Base-by-base conservation (phyloP, 2,888 invertebrate species). In the Lacanobia wlatinum region DNA sequence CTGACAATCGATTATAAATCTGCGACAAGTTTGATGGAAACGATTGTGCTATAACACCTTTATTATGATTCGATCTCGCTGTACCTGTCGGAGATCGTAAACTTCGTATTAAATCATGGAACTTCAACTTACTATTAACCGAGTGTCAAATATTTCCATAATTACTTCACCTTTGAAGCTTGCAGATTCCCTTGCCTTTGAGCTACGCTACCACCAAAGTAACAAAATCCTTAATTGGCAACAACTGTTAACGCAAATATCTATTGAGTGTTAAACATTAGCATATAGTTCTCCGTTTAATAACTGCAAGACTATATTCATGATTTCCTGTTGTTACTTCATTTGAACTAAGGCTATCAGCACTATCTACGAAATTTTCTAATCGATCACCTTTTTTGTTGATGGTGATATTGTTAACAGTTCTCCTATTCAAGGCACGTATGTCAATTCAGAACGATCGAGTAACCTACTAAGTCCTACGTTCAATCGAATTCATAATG, bases 1-100 rank as follows among this genome's bases (percentile, higher is more conserved):
- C 74, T 80, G 84, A 95, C 95, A 95, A 94, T 94, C 91, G 92
- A 89, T 88, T 90, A 90, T 94, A 95, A 94, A 95, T 95, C 94
- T 91, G 66, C 84, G 73, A 83, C 77, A 83, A 80, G 76, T 87
- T 86, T 82, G 87, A 90, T 85, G 65, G 62, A 67, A 76, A 67
- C 70, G 72, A 87, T 88, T 87, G 87, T 89, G 80, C 82, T 83
- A 76, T 76, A 84, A 82, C 78, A 75, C 70, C 73, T 81, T 78
- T 79, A 87, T 85, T 83, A 82, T 81, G 75, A 78, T 76, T 73
- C 69, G 80, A 74, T 73, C 56, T 62, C 46, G 38, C n/a, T 21
- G 38, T 66, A 65, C 72, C 71, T 76, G 71, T 61, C 69, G 56
- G 69, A 38, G 62, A 70, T 74, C 70, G 66, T 74, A 73, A 74